Percentiles rank a stretch among this genome's conserved stretches.
Conservation (phyloP, 2,888 invertebrate genomes). For the Mimumesa dahlbomi region DNA sequence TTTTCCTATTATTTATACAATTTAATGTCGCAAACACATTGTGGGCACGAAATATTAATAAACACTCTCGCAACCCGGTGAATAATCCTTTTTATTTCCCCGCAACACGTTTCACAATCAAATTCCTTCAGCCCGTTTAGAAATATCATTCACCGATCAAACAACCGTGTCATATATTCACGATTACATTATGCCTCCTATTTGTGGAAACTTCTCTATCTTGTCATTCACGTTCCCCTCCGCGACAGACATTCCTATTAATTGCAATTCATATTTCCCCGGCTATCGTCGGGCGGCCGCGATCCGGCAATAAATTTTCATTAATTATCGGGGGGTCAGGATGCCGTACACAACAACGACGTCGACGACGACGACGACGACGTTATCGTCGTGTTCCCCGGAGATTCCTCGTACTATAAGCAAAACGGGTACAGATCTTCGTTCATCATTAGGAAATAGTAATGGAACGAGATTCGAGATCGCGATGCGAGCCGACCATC, state of each 20-base stretch:
- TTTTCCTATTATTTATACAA: no score
- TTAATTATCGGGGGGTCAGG: constrained; percentile 41
- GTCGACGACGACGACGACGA: background rate
- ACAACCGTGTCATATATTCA: no score
- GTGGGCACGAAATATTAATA: no score
- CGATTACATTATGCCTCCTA: no score
- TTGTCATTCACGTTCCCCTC: constrained; percentile 33
- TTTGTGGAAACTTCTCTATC: constrained; percentile 28
- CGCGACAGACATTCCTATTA: constrained; percentile 33
- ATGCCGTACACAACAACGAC: constrained; percentile 3
- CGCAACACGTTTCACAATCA: no score
- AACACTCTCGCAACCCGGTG: no score
- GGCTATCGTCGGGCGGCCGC: background rate
- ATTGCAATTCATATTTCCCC: constrained; percentile 27
- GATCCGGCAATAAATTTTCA: constrained; percentile 37
- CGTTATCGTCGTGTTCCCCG: constrained; percentile 11
- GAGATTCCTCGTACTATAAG: constrained; percentile 27
- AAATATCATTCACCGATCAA: no score
- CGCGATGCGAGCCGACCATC: constrained; percentile 60
- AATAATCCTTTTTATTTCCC: no score
- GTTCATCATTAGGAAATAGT: constrained; percentile 59
- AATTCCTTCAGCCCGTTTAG: no score
- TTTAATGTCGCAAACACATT: no score
- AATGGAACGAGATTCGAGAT: constrained; percentile 45
- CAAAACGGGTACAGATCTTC: constrained; percentile 42